Evolutionary conservation across 2,888 invertebrate species (phyloP).

Genomic region (Amphipoea oculea): DNA sequence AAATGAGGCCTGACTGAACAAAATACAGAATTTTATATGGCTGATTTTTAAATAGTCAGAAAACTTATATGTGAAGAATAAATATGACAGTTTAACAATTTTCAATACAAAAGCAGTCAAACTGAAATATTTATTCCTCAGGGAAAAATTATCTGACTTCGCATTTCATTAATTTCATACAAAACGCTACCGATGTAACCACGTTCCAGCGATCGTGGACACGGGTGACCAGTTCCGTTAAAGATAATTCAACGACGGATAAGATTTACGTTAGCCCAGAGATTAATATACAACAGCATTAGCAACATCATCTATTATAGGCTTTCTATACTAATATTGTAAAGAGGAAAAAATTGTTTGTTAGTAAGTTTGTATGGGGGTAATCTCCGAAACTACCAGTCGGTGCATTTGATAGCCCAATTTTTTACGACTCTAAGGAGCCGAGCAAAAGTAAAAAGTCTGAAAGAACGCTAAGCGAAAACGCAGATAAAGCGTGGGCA

Average conservation of each 20-base stretch:
- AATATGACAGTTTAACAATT: not conserved
- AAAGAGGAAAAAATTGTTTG: no score
- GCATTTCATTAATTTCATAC: not conserved
- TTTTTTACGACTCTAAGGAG: not conserved
- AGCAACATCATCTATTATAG: not conserved
- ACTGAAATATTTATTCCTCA: no score
- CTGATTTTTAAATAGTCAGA: not conserved
- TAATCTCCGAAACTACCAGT: no score
- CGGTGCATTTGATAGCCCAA: no score
- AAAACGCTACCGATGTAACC: not conserved
- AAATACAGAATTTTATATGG: not conserved
- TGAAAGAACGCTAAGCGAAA: not conserved
- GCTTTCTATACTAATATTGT: no score
- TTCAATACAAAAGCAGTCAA: not conserved
- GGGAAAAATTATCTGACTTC: no score
- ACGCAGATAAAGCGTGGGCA: not conserved
- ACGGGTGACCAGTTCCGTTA: constrained; percentile 33
- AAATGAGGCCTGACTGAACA: not conserved
- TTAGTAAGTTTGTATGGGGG: no score
- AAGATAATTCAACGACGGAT: constrained; percentile 27
- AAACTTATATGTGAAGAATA: not conserved
- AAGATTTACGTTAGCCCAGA: constrained; percentile 1
- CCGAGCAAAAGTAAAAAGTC: not conserved
- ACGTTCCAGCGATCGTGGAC: not conserved
- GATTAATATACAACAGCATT: not conserved